Conservation (phyloP, 2,113 vertebrate genomes). For the Clarias batrachus region DNA sequence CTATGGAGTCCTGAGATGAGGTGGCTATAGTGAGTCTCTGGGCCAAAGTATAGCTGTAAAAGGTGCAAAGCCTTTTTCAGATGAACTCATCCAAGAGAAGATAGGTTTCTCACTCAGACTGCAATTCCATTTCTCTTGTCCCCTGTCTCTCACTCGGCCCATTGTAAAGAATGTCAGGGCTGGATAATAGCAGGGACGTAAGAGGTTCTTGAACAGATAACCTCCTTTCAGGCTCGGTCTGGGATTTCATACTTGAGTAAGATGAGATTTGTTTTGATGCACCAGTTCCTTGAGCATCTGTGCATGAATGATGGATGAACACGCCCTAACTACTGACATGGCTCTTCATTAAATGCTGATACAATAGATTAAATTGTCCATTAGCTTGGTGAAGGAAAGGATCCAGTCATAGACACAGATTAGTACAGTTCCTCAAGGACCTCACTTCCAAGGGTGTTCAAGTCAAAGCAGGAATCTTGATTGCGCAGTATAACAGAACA, state of each 20-base stretch:
- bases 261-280: not conserved
- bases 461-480: too few relatives aligned
- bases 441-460: not conserved
- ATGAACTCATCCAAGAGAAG: conserved; percentile 17
- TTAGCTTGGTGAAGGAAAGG: conserved; percentile 18
- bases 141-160: conserved; percentile 51
- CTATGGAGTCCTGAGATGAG: conserved; percentile 31
- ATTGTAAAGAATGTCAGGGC: not conserved
- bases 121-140: conserved; percentile 49
- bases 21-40: conserved; percentile 51
- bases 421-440: not conserved
- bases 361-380: conserved; percentile 38
- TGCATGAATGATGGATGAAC: conserved; percentile 39
- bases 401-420: not conserved
- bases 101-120: conserved; percentile 25
- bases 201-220: not conserved
- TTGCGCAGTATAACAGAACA: too few relatives aligned
- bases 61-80: conserved; percentile 7
- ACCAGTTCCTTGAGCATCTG: conserved; percentile 31
- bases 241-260: not conserved
- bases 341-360: conserved; percentile 20
- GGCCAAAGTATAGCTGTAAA: conserved; percentile 51
- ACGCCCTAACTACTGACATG: conserved; percentile 29
- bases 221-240: not conserved
- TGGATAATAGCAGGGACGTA: not conserved